phyloP scores from a whole-genome alignment of 1,140 invertebrate genomes.

The Xylocopa sonorina region DNA sequence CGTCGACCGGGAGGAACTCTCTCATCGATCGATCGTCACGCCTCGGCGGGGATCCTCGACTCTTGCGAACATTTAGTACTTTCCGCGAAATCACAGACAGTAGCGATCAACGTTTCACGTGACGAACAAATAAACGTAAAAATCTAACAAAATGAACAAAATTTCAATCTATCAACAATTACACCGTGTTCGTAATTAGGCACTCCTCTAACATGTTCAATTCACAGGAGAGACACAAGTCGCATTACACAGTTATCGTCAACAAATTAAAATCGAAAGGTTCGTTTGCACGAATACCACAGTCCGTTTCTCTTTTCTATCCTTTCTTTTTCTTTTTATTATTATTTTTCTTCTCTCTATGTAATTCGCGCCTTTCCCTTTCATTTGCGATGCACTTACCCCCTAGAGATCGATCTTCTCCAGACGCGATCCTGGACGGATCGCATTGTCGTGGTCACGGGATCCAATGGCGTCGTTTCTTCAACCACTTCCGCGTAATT shows the following conservation, averaged over 20 bases:
- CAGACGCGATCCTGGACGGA: conserved; percentile 21
- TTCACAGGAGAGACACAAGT: too few relatives aligned
- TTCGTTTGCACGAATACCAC: neutral
- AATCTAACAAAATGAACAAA: conserved; percentile 18
- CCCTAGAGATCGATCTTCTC: conserved; percentile 32
- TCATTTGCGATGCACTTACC: conserved; percentile 46
- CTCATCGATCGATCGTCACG: neutral
- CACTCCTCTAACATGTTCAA: too few relatives aligned
- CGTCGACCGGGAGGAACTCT: neutral
- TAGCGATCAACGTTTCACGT: conserved; percentile 23
- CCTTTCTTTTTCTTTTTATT: neutral
- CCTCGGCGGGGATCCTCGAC: neutral
- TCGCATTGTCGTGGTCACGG: conserved; percentile 23
- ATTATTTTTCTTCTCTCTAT: too few relatives aligned
- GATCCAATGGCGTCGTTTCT: conserved; percentile 23
- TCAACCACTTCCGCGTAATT: neutral
- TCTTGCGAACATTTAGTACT: conserved; percentile 10
- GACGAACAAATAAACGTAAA: conserved; percentile 11
- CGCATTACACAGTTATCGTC: too few relatives aligned
- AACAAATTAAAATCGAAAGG: neutral
- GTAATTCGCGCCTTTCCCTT: neutral
- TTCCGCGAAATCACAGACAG: conserved; percentile 44
- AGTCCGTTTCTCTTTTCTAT: neutral
- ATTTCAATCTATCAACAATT: conserved; percentile 1
- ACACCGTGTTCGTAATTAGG: too few relatives aligned